These are phyloP conservation scores for Catamblyrhynchus diadema DNA, from an alignment of 2,797 vertebrate genomes.

Conservation along the genomic window DNA sequence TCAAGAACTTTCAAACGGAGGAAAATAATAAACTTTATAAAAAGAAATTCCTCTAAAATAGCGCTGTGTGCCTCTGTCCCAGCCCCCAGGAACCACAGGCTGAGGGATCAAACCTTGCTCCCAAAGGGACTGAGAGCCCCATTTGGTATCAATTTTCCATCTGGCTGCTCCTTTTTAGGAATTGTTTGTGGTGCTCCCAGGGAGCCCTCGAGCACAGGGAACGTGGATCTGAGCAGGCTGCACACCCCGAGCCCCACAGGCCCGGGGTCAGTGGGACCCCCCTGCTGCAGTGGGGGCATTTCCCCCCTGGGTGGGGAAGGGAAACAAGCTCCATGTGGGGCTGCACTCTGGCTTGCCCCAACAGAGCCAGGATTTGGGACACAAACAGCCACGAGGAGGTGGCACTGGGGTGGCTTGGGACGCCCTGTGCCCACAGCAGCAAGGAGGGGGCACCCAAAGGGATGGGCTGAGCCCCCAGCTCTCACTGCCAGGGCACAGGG, in stretches of 20 bases:
- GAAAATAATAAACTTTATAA: not conserved
- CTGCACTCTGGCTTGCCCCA: not conserved
- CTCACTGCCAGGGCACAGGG: not conserved
- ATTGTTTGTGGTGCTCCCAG: not conserved
- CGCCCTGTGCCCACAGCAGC: not conserved
- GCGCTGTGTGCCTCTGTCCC: not conserved
- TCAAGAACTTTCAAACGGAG: not conserved
- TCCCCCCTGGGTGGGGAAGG: rapidly evolving
- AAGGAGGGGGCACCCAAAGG: not conserved
- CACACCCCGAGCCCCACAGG: rapidly evolving
- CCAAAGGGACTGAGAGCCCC: not conserved
- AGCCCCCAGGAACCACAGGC: not conserved
- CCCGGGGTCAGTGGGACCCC: rapidly evolving
- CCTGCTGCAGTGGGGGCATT: rapidly evolving
- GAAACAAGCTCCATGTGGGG: rapidly evolving
- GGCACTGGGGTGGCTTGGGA: rapidly evolving
- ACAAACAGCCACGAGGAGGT: rapidly evolving
- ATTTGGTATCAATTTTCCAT: conserved; percentile 41
- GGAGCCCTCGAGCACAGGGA: not conserved
- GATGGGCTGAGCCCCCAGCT: not conserved
- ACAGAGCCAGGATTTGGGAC: rapidly evolving
- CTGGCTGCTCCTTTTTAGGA: conserved; percentile 48
- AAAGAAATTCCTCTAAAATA: not conserved
- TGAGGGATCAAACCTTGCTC: not conserved
- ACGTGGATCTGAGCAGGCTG: rapidly evolving